These are phyloP conservation scores for Myanophis thanlyinensis DNA, from an alignment of 2,113 vertebrate species.

Conservation along the genomic window DNA sequence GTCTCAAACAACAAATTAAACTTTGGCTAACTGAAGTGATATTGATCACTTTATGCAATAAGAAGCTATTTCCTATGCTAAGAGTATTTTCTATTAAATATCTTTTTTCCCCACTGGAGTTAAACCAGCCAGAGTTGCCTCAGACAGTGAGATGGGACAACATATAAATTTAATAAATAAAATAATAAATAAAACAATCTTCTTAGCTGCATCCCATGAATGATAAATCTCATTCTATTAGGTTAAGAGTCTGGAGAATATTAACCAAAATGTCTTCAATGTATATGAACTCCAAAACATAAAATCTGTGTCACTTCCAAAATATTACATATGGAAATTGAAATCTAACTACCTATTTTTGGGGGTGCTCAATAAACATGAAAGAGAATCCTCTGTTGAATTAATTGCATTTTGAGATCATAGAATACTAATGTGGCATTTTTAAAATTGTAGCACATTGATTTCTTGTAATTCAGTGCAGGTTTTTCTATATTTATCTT, in stretches of 20 bases:
- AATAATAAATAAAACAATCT: not conserved
- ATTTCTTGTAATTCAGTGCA: not conserved
- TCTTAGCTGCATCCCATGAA: not conserved
- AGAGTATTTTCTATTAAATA: not conserved
- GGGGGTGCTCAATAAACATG: not conserved
- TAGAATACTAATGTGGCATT: not conserved
- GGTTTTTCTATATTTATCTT: not conserved
- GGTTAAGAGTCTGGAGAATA: not conserved
- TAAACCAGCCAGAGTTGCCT: not conserved
- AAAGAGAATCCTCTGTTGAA: not conserved
- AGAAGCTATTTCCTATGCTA: not conserved
- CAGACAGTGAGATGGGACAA: not conserved
- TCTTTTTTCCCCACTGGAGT: not conserved
- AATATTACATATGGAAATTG: not conserved
- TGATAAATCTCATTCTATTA: not conserved
- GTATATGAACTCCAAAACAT: not conserved
- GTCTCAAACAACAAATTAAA: not conserved
- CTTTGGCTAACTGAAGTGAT: not conserved
- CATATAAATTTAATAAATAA: not conserved
- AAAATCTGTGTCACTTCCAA: not conserved
- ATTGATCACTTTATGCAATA: not conserved
- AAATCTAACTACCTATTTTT: not conserved
- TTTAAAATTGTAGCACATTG: not conserved
- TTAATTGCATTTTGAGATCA: not conserved
- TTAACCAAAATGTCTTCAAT: not conserved